phyloP scores from a whole-genome alignment of 2,888 invertebrate genomes.

The Hyles lineata region DNA sequence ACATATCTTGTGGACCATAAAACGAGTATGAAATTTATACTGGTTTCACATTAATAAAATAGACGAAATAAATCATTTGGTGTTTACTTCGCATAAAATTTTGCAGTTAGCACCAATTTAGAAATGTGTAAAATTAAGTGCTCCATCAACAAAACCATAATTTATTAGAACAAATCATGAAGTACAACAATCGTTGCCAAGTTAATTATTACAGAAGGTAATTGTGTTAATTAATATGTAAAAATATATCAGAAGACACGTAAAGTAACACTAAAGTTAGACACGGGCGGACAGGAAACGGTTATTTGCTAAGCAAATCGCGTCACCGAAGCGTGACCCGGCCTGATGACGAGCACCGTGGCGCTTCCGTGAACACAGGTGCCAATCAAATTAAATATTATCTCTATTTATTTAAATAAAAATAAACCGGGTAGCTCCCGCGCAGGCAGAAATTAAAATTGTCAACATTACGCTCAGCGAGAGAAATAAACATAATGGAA shows the following conservation, averaged over 20 bases:
- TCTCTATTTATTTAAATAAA: slow-evolving; percentile 38
- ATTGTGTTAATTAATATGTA: slow-evolving; percentile 16
- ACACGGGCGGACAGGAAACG: slow-evolving; percentile 56
- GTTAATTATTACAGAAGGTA: background rate
- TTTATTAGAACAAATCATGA: too few species aligned
- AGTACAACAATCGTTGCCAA: too few species aligned
- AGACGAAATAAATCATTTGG: too few species aligned
- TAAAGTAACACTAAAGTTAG: slow-evolving; percentile 27
- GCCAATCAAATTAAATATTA: slow-evolving; percentile 44
- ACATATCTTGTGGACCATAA: too few species aligned
- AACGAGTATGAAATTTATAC: too few species aligned
- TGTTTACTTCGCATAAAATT: too few species aligned
- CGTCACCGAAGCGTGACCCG: slow-evolving; percentile 68
- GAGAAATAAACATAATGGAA: slow-evolving; percentile 42
- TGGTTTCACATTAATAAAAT: too few species aligned
- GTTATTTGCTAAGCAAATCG: slow-evolving; percentile 71
- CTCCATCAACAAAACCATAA: too few species aligned
- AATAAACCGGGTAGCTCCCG: slow-evolving; percentile 34
- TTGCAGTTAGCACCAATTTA: too few species aligned
- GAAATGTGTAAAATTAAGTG: too few species aligned
- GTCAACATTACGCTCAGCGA: slow-evolving; percentile 33
- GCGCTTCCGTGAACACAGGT: slow-evolving; percentile 61
- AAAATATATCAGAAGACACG: slow-evolving; percentile 4
- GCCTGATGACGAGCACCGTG: slow-evolving; percentile 55
- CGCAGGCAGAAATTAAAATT: slow-evolving; percentile 33